Evolutionary conservation across 2,113 vertebrate species (phyloP), one percentile per base, ranked within the genome.

Genomic region (Perca flavescens): DNA sequence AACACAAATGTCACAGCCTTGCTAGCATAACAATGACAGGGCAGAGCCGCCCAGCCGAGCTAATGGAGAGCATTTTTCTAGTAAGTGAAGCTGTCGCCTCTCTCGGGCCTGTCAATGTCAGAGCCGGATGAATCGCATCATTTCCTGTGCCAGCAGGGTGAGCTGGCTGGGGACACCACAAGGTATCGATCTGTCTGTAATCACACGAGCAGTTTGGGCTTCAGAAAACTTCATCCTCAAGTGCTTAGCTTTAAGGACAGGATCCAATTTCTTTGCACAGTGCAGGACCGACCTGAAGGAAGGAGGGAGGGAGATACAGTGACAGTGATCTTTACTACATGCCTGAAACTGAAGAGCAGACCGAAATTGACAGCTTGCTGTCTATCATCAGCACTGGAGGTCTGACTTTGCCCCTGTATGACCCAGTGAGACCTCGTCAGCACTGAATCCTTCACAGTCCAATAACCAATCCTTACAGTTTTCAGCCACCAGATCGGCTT

Each of bases 121-220:
- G 91, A 91, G 92, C 84, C 40, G 80, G 88, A 89, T 82, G 89
- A 85, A 93, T 93, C 88, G 83, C 90, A 94, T 93, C 90, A 90
- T 93, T 93, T 92, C 95, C 92, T 89, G 87, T 91, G 95, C 93
- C 93, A 91, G 89, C 86, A 84, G 88, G 82, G 75, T 53, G 83
- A 86, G 88, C 88, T 82, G 90, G 93, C 91, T 82, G 77, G 91
- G 85, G 85, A 91, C 90, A 90, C 77, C 86, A 82, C 74, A 66
- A 90, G 80, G 79, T 91, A 95, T 95, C 57, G 95, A 95, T 95
- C 93, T 70, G 90, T 82, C 93, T 92, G 93, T 91, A 93, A 94
- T 95, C 93, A 92, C 92, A 91, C 82, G 84, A 94, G 92, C 94
- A 85, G 94, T 92, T 88, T 90, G 88, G 63, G 91, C 87, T 72